These are phyloP conservation scores for Cephus spinipes DNA, from an alignment of 2,888 invertebrate genomes.

Conservation along the genomic window DNA sequence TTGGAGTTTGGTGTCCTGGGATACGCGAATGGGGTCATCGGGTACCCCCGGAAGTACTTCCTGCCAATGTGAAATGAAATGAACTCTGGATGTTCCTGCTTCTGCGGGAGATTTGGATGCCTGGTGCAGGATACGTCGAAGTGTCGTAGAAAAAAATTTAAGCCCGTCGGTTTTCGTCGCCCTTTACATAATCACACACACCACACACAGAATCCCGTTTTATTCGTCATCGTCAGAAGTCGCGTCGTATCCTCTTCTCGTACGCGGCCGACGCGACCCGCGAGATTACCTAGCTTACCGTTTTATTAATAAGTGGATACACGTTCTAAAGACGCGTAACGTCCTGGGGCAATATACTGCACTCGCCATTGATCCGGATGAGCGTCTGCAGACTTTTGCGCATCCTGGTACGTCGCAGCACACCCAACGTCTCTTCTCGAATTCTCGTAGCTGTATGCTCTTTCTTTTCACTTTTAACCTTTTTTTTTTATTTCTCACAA, in stretches of 20 bases:
- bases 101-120: not conserved
- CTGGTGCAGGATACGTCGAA: not conserved
- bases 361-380: not conserved
- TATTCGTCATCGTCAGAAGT: not conserved
- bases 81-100: not conserved
- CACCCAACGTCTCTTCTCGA: not conserved
- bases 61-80: not conserved
- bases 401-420: not conserved
- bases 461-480: not conserved
- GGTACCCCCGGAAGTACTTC: not conserved
- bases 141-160: not conserved
- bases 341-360: not conserved
- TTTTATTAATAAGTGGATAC: not conserved
- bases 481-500: not conserved
- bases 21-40: not conserved
- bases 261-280: not conserved
- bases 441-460: not conserved
- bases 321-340: not conserved
- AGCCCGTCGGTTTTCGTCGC: constrained; percentile 47
- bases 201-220: constrained; percentile 8
- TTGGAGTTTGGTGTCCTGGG: not conserved
- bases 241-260: not conserved
- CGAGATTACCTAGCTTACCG: not conserved
- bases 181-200: constrained; percentile 12
- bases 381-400: not conserved